phyloP scores from a whole-genome alignment of 2,888 invertebrate species.

The Reticulitermes lucifugus region DNA sequence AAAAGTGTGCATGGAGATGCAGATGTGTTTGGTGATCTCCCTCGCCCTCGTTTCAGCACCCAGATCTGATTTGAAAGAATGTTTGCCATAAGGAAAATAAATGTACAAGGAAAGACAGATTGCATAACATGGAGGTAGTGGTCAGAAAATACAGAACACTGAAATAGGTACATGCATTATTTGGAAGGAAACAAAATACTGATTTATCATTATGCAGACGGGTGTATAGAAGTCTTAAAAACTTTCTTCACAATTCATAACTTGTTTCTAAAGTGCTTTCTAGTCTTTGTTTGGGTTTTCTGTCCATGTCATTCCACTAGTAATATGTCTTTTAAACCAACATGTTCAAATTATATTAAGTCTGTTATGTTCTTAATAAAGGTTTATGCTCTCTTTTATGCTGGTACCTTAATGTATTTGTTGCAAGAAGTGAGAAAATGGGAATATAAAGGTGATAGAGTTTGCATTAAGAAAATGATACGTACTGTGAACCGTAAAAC shows the following conservation, averaged over 20 bases:
- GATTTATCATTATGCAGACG: neutral
- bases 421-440: neutral
- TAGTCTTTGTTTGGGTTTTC: constrained; percentile 24
- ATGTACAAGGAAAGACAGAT: constrained; percentile 8
- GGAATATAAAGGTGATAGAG: no score
- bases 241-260: neutral
- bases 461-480: neutral
- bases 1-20: constrained; percentile 90
- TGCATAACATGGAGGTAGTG: neutral
- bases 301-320: neutral
- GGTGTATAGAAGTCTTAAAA: neutral
- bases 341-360: neutral
- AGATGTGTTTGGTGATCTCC: constrained; percentile 85
- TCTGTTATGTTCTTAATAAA: constrained; percentile 1
- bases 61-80: constrained; percentile 75
- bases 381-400: constrained; percentile 19
- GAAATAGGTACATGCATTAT: neutral
- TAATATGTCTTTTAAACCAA: neutral
- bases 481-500: neutral
- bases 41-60: constrained; percentile 85
- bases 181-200: neutral
- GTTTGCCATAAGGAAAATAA: neutral
- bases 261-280: constrained; percentile 18
- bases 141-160: constrained; percentile 25
- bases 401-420: neutral